Evolutionary conservation across 2,113 vertebrate species (phyloP), one percentile per base, ranked within the genome.

Genomic region (Cottus gobio): DNA sequence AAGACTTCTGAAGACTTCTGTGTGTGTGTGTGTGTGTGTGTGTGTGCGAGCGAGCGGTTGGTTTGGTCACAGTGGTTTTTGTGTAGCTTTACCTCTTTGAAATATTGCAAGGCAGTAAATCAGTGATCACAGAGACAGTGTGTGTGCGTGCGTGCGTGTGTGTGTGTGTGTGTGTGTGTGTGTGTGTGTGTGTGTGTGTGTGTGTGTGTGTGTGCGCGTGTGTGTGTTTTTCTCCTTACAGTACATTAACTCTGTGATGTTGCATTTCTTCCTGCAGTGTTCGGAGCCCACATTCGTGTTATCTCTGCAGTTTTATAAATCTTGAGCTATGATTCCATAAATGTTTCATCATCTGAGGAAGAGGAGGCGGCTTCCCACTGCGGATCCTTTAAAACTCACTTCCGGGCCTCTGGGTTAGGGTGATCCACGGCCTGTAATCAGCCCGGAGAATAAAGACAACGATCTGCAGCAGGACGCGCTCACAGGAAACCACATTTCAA

Each of bases 71-170:
- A 54, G 77, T 75, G 71, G 34, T 79, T 75, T 84, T 52, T 85
- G 37, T 64, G 66, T 66, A 61, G 46, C 31, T 73, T 64, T 37
- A 22, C 20, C 46, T 65, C 67, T 76, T 85, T 85, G 66, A 80
- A 67, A 76, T 44, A 60, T 44, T 61, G 67, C 36, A 24, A 66
- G 34, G 52, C 66, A 66, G 42, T 76, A 61, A 80, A 71, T 85
- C 72, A 80, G 24, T 42, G 58, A 65, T 79, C 71, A 42, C 50
- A 70, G 24, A 74, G 37, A 64, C 57, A 18, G 22, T 11, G 30
- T 66, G n/a, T 54, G 1, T 75, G 34, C 6, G 34, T 34, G 34
- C 6, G 34, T 34, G 34, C 6, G 0, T 24, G 0, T 50, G 8
- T 72, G 3, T 73, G 28, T 71, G 10, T 60, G 37, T 60, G 68